Evolutionary conservation across 2,797 vertebrate genomes (phyloP), one percentile per base, ranked within the genome.

Genomic region (Acridotheres tristis): DNA sequence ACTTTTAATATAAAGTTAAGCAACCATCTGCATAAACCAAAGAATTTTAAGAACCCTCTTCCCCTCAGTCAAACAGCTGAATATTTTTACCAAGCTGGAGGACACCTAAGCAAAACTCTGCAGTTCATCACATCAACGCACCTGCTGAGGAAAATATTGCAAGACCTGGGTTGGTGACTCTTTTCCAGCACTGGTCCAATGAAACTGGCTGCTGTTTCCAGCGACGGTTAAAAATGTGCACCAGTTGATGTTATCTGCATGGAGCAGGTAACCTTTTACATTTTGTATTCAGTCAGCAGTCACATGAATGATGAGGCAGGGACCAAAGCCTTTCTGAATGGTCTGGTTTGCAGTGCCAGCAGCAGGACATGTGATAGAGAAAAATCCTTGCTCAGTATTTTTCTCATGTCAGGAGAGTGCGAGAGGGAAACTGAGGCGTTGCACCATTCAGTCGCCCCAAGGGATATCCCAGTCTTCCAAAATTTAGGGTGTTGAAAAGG

Each of bases 271-370:
- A 77, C 92, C 63, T 54, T 90, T 55, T 32, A 36, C 42, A 21
- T 63, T 90, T 79, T 76, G 73, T 50, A 42, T 79, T 72, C 93
- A 59, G 79, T 94, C 94, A 97, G 95, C 92, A 96, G 94, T 93
- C 96, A 97, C 89, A 84, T 95, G 95, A 90, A 89, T 25, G 38
- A 83, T 59, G 79, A 94, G 93, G 81, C 76, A 75, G 7, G 29
- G 85, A 65, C 55, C 59, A 81, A 95, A 81, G 88, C 89, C 89
- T 29, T 92, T 92, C 83, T 78, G 75, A 90, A 95, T 63, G 79
- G 65, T 6, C 74, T 88, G 71, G 76, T 87, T 91, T 13, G 8
- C 13, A 26, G 59, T 89, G 93, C 89, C 91, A 93, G 88, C 87
- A 96, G 93, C 92, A 67, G 67, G 90, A 79, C 67, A 66, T 73